Evolutionary conservation across 2,797 vertebrate genomes (phyloP).

Genomic region (Galago senegalensis): DNA sequence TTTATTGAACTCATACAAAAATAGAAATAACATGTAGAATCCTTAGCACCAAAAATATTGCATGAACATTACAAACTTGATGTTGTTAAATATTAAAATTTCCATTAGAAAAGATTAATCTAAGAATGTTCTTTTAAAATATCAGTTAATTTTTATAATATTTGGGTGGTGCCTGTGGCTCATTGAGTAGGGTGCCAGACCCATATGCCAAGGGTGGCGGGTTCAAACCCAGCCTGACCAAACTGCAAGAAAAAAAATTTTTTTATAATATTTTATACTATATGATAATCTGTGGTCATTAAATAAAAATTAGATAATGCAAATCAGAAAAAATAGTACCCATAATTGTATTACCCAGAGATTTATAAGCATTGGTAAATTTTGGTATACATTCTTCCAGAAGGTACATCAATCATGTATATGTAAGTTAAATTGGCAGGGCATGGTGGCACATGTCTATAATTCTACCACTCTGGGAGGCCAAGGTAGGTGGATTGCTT

Average conservation of each 20-base stretch:
- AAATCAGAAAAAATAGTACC: not conserved
- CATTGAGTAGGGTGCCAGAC: too few relatives aligned
- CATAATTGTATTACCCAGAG: not conserved
- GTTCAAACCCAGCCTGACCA: too few relatives aligned
- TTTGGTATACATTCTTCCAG: not conserved
- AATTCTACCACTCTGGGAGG: too few relatives aligned
- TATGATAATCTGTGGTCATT: not conserved
- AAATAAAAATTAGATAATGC: not conserved
- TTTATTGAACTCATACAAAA: constrained; percentile 34
- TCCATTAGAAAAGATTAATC: not conserved
- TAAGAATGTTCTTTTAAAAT: constrained; percentile 38
- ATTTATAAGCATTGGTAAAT: not conserved
- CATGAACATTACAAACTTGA: not conserved
- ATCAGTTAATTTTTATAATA: not conserved
- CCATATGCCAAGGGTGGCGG: too few relatives aligned
- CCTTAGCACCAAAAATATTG: not conserved
- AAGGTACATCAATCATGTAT: not conserved
- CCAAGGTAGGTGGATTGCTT: too few relatives aligned
- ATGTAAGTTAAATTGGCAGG: not conserved
- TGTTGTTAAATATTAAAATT: constrained; percentile 51
- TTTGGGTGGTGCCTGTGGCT: too few relatives aligned
- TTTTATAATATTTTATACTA: not conserved
- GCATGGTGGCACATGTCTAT: too few relatives aligned
- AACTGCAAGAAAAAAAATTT: too few relatives aligned
- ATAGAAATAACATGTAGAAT: constrained; percentile 9